Conservation (phyloP, 2,888 invertebrate species). For the Cyclophora albipunctata region DNA sequence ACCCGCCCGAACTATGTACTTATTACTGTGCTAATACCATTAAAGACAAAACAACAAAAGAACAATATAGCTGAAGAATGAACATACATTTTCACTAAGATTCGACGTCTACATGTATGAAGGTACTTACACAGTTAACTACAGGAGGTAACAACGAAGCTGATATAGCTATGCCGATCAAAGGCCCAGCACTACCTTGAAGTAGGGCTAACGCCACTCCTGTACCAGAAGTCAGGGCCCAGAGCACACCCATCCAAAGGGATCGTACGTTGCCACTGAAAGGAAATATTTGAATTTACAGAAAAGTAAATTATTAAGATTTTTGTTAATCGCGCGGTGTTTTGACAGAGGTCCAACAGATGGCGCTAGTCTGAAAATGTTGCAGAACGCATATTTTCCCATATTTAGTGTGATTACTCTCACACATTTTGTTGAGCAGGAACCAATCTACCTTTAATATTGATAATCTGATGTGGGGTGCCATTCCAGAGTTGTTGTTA, state of each 20-base stretch:
- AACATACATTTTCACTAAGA: too few relatives aligned
- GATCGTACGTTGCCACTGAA: constrained; percentile 81
- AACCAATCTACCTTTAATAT: not conserved
- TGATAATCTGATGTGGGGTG: too few relatives aligned
- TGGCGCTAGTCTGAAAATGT: too few relatives aligned
- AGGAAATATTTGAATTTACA: constrained; percentile 4
- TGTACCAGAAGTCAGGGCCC: constrained; percentile 84
- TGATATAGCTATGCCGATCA: constrained; percentile 93
- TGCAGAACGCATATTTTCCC: too few relatives aligned
- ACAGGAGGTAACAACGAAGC: constrained; percentile 90
- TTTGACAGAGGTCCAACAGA: too few relatives aligned
- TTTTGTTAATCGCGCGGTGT: too few relatives aligned
- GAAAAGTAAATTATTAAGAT: too few relatives aligned
- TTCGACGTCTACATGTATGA: not conserved
- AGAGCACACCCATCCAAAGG: constrained; percentile 84
- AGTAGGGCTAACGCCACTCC: constrained; percentile 90
- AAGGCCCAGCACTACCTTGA: constrained; percentile 88
- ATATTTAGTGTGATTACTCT: not conserved
- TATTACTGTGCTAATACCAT: too few relatives aligned
- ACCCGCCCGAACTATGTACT: too few relatives aligned
- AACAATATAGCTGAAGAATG: too few relatives aligned
- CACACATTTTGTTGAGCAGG: not conserved
- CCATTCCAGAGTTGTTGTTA: too few relatives aligned
- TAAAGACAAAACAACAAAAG: too few relatives aligned
- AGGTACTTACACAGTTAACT: constrained; percentile 84